phyloP scores from a whole-genome alignment of 2,113 vertebrate species.

The Noctilio leporinus region DNA sequence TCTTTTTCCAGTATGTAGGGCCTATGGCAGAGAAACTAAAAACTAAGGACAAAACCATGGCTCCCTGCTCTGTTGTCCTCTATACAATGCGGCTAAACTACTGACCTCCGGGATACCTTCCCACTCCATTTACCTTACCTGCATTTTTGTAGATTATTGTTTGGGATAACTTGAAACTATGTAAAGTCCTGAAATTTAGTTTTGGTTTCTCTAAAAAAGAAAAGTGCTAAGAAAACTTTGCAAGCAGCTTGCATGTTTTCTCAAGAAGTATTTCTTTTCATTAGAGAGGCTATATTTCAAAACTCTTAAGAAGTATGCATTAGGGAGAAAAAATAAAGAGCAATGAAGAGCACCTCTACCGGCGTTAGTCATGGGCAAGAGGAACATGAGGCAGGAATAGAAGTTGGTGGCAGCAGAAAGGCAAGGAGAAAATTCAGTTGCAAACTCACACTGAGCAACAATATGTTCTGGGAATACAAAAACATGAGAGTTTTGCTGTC shows the following conservation, averaged over 20 bases:
- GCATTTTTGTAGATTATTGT: not conserved
- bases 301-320: not conserved
- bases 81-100: not conserved
- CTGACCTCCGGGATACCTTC: accelerated
- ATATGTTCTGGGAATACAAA: not conserved
- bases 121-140: not conserved
- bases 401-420: not conserved
- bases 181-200: not conserved
- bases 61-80: not conserved
- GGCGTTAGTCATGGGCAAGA: not conserved
- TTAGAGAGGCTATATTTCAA: not conserved
- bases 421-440: not conserved
- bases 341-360: not conserved
- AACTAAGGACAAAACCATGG: not conserved
- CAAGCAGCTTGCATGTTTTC: not conserved
- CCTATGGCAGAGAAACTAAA: not conserved
- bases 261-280: not conserved
- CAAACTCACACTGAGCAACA: not conserved
- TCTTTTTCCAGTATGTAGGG: not conserved
- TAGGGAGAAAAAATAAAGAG: not conserved
- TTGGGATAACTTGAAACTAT: not conserved
- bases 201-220: not conserved
- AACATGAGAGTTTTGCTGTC: not conserved
- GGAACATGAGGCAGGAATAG: not conserved
- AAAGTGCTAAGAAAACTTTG: not conserved